A percentile compares a stretch with the other conserved stretches of the same genome.
Conservation (phyloP, 2,797 vertebrate species). For the Astyanax mexicanus region DNA sequence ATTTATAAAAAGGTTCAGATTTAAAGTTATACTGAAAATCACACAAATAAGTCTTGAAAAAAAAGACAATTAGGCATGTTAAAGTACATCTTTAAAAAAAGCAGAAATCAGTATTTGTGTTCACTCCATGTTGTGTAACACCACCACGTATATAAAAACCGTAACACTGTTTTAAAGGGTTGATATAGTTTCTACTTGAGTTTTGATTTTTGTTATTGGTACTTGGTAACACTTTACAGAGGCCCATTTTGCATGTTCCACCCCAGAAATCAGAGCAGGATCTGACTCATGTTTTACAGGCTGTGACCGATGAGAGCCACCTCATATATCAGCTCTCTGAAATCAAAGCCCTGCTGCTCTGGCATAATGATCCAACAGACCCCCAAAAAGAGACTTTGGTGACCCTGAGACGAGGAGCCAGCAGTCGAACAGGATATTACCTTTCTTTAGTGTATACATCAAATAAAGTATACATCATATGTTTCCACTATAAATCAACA, state of each 20-base stretch:
- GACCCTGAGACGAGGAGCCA: conserved; percentile 63
- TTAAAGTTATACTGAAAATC: too few relatives aligned
- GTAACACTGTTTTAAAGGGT: too few relatives aligned
- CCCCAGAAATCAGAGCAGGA: background rate
- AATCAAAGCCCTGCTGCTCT: conserved; percentile 65
- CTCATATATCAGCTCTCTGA: conserved; percentile 69
- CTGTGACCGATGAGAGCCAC: conserved; percentile 53
- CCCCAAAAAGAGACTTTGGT: conserved; percentile 57
- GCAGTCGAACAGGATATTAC: conserved; percentile 78
- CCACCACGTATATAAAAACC: too few relatives aligned
- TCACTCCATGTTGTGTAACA: too few relatives aligned
- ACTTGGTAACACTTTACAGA: too few relatives aligned
- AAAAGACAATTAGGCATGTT: background rate
- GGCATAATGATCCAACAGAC: conserved; percentile 64
- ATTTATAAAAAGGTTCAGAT: too few relatives aligned
- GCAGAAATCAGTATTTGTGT: background rate
- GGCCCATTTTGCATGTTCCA: background rate
- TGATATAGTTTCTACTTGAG: background rate
- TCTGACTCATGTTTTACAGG: conserved; percentile 62
- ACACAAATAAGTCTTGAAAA: background rate
- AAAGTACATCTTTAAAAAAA: background rate
- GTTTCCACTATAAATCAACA: conserved; percentile 57
- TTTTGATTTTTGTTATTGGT: background rate
- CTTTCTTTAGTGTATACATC: conserved; percentile 76
- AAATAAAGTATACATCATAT: conserved; percentile 76